Evolutionary conservation across 2,113 vertebrate genomes (phyloP).

Genomic region (Pyxicephalus adspersus): DNA sequence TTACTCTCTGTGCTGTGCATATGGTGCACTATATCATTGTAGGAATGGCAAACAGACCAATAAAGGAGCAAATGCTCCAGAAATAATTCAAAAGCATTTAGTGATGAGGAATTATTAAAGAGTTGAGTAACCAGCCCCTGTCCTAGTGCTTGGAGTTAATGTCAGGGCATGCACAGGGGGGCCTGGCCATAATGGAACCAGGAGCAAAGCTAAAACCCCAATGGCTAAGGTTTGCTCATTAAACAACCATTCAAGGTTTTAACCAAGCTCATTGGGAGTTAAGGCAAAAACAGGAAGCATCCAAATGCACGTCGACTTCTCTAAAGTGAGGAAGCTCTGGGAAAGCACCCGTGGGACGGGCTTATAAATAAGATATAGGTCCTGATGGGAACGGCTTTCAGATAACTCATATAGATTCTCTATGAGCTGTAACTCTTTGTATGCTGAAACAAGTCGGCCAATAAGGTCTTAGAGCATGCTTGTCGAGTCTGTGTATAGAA

Average conservation of each 20-base stretch:
- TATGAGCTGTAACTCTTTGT: constrained; percentile 23
- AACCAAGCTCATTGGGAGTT: constrained; percentile 22
- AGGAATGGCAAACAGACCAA: background rate
- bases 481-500: too few relatives aligned
- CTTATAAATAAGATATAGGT: constrained; percentile 30
- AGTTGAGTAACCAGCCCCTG: background rate
- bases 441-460: background rate
- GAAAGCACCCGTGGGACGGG: background rate
- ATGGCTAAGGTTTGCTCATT: background rate
- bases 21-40: too few relatives aligned
- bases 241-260: constrained; percentile 20
- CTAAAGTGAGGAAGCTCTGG: constrained; percentile 32
- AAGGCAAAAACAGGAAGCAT: constrained; percentile 33
- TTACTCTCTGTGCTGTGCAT: too few relatives aligned
- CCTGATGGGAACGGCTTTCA: constrained; percentile 27
- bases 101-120: constrained; percentile 25
- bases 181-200: constrained; percentile 27
- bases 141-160: background rate
- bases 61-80: background rate
- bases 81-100: background rate
- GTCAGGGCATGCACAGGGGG: background rate
- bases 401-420: constrained; percentile 4
- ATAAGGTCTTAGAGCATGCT: too few relatives aligned
- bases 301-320: background rate
- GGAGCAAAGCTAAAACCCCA: background rate